Evolutionary conservation across 2,113 vertebrate species (phyloP), one percentile per base, ranked within the genome.

Genomic region (Ammodytes dubius): DNA sequence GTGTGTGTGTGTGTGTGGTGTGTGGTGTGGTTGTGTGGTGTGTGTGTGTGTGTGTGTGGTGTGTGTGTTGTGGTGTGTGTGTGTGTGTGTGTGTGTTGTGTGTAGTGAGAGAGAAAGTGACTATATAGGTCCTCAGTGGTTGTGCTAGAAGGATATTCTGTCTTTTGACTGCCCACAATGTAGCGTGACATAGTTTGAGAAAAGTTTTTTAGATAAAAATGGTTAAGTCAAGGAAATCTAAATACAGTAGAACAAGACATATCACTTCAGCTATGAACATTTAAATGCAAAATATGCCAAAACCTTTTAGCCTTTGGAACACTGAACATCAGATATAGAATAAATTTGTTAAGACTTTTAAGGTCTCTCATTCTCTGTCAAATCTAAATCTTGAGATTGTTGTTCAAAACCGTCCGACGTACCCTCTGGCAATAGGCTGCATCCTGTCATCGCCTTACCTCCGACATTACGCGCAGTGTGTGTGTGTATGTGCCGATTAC

Each of bases 361-460:
- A 27, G 27, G 27, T 6, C 39, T 53, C 10, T 46, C 50, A 66
- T 46, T 80, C 7, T 73, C 47, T 61, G 35, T 72, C 10, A 74
- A 76, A 53, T 73, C 27, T 65, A 79, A 71, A 74, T 81, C 60
- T 79, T 65, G 49, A 74, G 67, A 59, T 68, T 40, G 58, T 69
- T 57, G 74, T 66, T 58, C 63, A 72, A 35, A 81, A 58, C 17
- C 35, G 37, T 84, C 66, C 70, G 61, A 60, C 27, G 65, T 17
- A 42, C 35, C 70, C 61, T 61, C 49, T 1, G 11, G 47, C 45
- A 76, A 74, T 63, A 60, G 66, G 35, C 67, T 17, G 5, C n/a
- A 78, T 78, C 64, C 68, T 87, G 70, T 86, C 86, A 74, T 85
- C 77, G 84, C 19, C 57, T 70, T 70, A 89, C 88, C 85, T 87